Base-by-base conservation (phyloP, 2,888 invertebrate genomes). In the Meiosimyza decipiens region DNA sequence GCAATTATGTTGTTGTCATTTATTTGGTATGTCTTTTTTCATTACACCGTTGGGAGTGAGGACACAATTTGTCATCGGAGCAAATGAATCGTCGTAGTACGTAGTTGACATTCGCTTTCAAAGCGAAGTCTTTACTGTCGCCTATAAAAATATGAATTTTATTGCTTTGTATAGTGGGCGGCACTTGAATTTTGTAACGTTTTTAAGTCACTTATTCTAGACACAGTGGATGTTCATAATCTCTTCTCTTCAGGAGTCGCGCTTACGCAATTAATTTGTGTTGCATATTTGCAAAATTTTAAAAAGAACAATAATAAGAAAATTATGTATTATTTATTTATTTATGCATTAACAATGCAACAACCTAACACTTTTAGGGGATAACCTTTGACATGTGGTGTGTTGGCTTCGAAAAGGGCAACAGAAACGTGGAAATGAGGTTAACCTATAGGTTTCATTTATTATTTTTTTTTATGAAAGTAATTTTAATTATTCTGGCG, bases 61-160 rank as follows among this genome's bases (percentile, higher is more conserved):
- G 66, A 73, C 69, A 65, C 73, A 72, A 75, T 75, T 75, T 73
- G 75, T 75, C 75, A 75, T 72, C 75, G 67, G 40, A 13, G 72
- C 47, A 47, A 63, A 62, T 64, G 54, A 54, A 63, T 22, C 12
- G 40, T 62, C 13, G 51, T 18, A 33, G 40, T 40, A 40, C 40
- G 9, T 40, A 9, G 51, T 12, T 70, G 62, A 54, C 22, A 54
- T 13, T 4, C 59, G 50, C 15, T 50, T 50, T 68, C 15, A 47
- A 11, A 47, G 22, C 22, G 18, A 40, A 40, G 9, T 9, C 40
- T 40, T 33, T 6, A 5, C 15, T 18, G 22, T 51, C 22, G 15
- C 6, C 7, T 51, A 22, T 12, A 50, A 22, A 15, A 50, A 22
- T 16, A 51, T 51, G 40, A 11, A 62, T 47, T 47, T 13, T 62